These are phyloP conservation scores for Carcina quercana DNA, from an alignment of 2,888 invertebrate genomes.

Conservation along the genomic window DNA sequence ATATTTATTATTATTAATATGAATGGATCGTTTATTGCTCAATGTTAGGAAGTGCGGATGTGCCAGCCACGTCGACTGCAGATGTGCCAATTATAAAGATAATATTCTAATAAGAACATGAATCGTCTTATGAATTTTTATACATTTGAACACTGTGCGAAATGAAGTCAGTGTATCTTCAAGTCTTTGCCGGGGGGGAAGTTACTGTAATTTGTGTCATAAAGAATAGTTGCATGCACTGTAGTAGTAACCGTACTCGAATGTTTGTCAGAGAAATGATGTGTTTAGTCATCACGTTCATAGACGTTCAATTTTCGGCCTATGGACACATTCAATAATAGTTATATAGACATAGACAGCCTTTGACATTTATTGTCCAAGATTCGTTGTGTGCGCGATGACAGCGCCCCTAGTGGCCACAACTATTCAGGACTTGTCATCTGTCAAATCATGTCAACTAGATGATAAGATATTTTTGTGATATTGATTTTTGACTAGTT, in stretches of 20 bases:
- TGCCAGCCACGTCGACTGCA: constrained; percentile 43
- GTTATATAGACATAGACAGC: not conserved
- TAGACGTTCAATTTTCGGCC: constrained; percentile 46
- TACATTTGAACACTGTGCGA: constrained; percentile 11
- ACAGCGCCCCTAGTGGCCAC: no score
- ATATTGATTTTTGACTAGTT: no score
- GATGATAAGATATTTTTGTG: no score
- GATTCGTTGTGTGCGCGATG: no score
- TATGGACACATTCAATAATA: constrained; percentile 23
- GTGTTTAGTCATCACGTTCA: constrained; percentile 47
- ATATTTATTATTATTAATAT: no score
- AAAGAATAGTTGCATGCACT: constrained; percentile 54
- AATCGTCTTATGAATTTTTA: constrained; percentile 39
- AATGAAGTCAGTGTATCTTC: constrained; percentile 15
- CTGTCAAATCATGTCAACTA: no score
- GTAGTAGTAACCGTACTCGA: constrained; percentile 44
- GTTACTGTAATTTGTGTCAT: not conserved
- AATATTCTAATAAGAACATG: constrained; percentile 14
- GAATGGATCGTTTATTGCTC: constrained; percentile 24
- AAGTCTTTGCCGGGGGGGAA: constrained; percentile 1
- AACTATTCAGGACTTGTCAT: no score
- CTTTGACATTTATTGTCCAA: no score
- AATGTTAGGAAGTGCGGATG: constrained; percentile 26
- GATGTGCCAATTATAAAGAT: constrained; percentile 43
- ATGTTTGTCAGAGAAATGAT: constrained; percentile 48